phyloP scores from a whole-genome alignment of 2,888 invertebrate species.

The Cephus spinipes region DNA sequence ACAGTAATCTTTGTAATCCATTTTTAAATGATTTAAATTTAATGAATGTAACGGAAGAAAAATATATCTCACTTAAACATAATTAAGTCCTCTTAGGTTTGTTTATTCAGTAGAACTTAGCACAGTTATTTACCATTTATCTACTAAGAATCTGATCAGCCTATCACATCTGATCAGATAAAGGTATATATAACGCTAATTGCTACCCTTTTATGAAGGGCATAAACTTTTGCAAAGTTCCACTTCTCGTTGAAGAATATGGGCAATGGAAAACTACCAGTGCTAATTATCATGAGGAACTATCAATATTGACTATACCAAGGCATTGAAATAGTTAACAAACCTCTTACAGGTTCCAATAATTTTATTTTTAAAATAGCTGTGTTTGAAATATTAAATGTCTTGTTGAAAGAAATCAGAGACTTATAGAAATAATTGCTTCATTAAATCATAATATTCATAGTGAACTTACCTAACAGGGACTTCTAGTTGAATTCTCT shows the following conservation, averaged over 20 bases:
- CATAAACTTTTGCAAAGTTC: neutral
- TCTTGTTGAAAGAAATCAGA: neutral
- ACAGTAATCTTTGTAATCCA: neutral
- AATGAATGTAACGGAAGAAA: neutral
- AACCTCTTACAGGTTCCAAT: neutral
- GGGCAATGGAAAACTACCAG: neutral
- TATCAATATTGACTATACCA: neutral
- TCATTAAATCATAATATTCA: neutral
- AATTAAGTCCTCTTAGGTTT: neutral
- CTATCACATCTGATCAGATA: neutral
- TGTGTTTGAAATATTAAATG: neutral
- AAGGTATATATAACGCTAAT: neutral
- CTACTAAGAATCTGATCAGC: neutral
- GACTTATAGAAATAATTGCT: neutral
- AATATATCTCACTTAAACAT: neutral
- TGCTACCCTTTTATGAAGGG: neutral
- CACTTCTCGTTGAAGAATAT: neutral
- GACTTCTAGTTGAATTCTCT: slow-evolving; percentile 82
- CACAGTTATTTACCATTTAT: neutral
- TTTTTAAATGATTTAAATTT: neutral
- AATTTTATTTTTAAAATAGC: no score
- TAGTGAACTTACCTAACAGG: slow-evolving; percentile 73
- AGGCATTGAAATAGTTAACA: neutral
- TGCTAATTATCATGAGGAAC: no score
- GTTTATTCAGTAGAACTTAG: neutral